Evolutionary conservation across 1,140 invertebrate species (phyloP).

Genomic region (Leptinotarsa lineolata): DNA sequence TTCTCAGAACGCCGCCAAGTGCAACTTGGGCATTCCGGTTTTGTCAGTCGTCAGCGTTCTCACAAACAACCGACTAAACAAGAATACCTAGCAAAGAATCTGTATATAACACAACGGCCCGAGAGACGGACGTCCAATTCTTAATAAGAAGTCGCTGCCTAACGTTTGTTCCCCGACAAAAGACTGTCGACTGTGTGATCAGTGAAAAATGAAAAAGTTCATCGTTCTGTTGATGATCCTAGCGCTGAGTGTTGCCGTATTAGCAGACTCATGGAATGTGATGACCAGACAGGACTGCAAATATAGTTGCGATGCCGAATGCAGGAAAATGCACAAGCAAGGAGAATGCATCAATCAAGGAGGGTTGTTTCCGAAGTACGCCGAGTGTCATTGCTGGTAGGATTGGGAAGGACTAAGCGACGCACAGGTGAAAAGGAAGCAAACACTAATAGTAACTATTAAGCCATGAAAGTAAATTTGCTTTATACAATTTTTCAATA

Average conservation of each 20-base stretch:
- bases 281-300: conserved; percentile 11
- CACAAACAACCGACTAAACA: too few relatives aligned
- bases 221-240: conserved; percentile 9
- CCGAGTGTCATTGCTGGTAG: conserved; percentile 21
- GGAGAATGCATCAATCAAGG: conserved; percentile 23
- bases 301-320: neutral
- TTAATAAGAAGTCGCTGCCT: neutral
- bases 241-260: neutral
- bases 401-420: neutral
- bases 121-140: too few relatives aligned
- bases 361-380: conserved; percentile 10
- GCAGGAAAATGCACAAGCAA: neutral
- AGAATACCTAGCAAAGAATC: too few relatives aligned
- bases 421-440: too few relatives aligned
- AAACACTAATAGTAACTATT: too few relatives aligned
- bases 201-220: conserved; percentile 21
- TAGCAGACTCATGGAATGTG: neutral
- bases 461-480: too few relatives aligned
- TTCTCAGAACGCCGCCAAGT: too few relatives aligned
- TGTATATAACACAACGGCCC: too few relatives aligned
- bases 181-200: neutral
- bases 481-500: too few relatives aligned
- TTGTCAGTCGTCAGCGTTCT: too few relatives aligned
- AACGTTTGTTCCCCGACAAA: neutral
- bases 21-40: too few relatives aligned